phyloP scores from a whole-genome alignment of 2,113 vertebrate species.

The Hyperopisus bebe region DNA sequence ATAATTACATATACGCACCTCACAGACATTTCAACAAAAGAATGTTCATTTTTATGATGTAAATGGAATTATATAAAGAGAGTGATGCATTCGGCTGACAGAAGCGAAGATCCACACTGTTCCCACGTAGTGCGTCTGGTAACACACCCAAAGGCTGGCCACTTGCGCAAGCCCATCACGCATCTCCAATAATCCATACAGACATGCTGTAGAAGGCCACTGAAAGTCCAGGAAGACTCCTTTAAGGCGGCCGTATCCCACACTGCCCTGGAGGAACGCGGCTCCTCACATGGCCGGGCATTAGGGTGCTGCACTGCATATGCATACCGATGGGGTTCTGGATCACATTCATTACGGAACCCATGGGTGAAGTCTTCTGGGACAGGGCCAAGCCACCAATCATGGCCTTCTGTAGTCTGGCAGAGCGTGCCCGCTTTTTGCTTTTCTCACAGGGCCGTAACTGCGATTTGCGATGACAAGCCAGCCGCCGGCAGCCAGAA shows the following conservation, averaged over 20 bases:
- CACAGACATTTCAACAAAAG: not conserved
- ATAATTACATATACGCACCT: not conserved
- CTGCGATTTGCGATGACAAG: not conserved
- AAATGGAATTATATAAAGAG: not conserved
- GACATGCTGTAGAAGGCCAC: not conserved
- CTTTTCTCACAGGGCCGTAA: not conserved
- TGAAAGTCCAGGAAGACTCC: not conserved
- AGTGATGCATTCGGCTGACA: not conserved
- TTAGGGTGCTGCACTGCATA: not conserved
- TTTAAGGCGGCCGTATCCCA: not conserved
- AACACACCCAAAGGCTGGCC: not conserved
- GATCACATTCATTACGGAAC: not conserved
- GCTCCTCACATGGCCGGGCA: too few species aligned
- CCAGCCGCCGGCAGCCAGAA: not conserved
- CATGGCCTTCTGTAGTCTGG: not conserved
- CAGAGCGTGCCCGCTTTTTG: not conserved
- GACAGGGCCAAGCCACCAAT: not conserved
- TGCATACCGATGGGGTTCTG: not conserved
- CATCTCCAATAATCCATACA: not conserved
- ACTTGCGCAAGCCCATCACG: not conserved
- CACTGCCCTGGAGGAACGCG: not conserved
- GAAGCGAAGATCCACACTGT: too few species aligned
- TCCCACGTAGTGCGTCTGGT: not conserved
- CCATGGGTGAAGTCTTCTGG: not conserved
- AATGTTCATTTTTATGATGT: not conserved